Percentiles rank a stretch among this genome's conserved stretches.
phyloP scores from a whole-genome alignment of 2,113 vertebrate species.

The Prinia subflava region DNA sequence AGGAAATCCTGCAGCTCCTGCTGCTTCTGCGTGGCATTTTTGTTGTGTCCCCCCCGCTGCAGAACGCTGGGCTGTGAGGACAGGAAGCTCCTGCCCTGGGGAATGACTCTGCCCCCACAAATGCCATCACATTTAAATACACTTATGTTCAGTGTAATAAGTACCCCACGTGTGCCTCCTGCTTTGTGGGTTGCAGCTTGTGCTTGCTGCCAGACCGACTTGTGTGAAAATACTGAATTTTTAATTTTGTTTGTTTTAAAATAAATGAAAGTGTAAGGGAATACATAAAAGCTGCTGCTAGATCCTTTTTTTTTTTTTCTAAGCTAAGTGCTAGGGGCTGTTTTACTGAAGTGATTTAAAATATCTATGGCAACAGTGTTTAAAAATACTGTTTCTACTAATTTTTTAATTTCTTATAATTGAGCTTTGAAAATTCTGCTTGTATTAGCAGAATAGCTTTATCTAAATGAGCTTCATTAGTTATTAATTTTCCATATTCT shows the following conservation, averaged over 20 bases:
- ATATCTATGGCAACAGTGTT: background rate
- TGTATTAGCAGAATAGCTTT: background rate
- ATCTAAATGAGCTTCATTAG: background rate
- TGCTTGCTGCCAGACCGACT: conserved; percentile 17
- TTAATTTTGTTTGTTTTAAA: conserved; percentile 7
- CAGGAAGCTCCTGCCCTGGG: conserved; percentile 66
- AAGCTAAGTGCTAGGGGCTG: background rate
- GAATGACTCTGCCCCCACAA: conserved; percentile 68
- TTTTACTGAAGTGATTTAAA: background rate
- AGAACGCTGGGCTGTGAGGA: conserved; percentile 8
- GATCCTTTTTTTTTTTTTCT: background rate
- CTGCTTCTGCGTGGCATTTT: conserved; percentile 59
- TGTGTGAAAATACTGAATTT: background rate
- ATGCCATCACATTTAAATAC: conserved; percentile 72
- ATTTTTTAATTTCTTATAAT: background rate
- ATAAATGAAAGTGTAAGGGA: background rate
- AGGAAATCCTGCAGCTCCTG: conserved; percentile 4
- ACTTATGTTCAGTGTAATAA: conserved; percentile 76
- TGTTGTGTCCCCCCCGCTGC: background rate
- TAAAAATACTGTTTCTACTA: background rate
- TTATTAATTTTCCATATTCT: background rate
- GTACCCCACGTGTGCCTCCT: conserved; percentile 58
- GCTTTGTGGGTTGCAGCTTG: background rate
- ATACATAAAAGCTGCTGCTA: background rate
- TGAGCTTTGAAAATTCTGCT: background rate